Percentiles rank a stretch among this genome's conserved stretches.
Conservation (phyloP, 2,113 vertebrate genomes). For the Apeltes quadracus region DNA sequence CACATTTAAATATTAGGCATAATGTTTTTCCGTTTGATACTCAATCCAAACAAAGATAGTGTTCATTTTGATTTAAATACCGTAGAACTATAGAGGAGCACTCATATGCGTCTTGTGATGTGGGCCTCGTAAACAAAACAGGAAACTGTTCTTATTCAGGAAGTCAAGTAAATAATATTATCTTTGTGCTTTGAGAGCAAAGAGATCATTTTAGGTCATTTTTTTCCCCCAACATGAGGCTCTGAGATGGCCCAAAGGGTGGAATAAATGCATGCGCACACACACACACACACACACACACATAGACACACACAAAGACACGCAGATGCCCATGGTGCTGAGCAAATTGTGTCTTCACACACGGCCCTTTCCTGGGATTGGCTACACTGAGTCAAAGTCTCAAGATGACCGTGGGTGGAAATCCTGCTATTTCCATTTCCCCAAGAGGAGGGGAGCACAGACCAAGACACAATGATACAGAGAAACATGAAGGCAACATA, state of each 20-base stretch:
- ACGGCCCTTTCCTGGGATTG: constrained; percentile 12
- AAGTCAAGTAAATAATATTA: background rate
- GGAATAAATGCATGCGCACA: constrained; percentile 11
- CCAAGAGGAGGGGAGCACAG: background rate
- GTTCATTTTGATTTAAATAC: background rate
- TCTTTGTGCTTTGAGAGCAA: background rate
- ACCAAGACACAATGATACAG: constrained; percentile 18
- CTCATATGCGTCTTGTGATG: background rate
- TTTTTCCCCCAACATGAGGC: constrained; percentile 1
- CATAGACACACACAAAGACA: constrained; percentile 1
- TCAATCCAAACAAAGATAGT: constrained; percentile 20
- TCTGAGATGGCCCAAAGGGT: background rate
- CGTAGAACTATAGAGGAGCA: background rate
- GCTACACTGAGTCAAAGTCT: constrained; percentile 14
- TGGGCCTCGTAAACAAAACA: background rate
- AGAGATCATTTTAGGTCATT: background rate
- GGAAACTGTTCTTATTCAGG: background rate
- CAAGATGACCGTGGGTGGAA: constrained; percentile 14
- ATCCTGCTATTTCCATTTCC: constrained; percentile 28
- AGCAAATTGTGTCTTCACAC: constrained; percentile 38
- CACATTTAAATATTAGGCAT: constrained; percentile 40
- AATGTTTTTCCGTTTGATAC: constrained; percentile 30
- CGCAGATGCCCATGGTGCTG: background rate
- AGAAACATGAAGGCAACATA: constrained; percentile 1
- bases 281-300: background rate